These are phyloP conservation scores for Cecropterus lyciades DNA, from an alignment of 1,140 invertebrate genomes.

Conservation along the genomic window DNA sequence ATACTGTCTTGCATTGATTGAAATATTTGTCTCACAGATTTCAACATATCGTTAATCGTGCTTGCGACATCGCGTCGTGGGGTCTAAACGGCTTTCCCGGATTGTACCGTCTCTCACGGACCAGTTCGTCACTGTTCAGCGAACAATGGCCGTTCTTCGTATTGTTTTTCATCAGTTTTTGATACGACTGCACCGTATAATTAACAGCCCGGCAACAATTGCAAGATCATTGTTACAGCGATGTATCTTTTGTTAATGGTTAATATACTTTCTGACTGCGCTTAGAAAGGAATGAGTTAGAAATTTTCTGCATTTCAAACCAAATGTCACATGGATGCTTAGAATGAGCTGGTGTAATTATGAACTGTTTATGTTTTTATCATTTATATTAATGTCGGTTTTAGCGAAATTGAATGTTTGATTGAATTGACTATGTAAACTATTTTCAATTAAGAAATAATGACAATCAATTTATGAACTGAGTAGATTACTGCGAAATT, in stretches of 20 bases:
- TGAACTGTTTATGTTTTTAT: too few species aligned
- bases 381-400: too few species aligned
- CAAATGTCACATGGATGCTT: not conserved
- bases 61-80: slow-evolving; percentile 9
- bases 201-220: slow-evolving; percentile 34
- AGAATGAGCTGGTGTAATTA: too few species aligned
- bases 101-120: slow-evolving; percentile 22
- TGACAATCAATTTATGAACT: too few species aligned
- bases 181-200: slow-evolving; percentile 33
- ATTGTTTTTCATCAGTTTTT: slow-evolving; percentile 38
- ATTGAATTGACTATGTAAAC: too few species aligned
- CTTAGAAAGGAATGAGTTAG: slow-evolving; percentile 2
- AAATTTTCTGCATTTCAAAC: not conserved
- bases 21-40: too few species aligned
- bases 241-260: slow-evolving; percentile 34
- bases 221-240: slow-evolving; percentile 32
- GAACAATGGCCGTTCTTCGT: slow-evolving; percentile 33
- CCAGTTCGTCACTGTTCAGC: slow-evolving; percentile 25
- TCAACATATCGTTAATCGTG: slow-evolving; percentile 3
- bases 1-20: too few species aligned
- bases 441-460: too few species aligned
- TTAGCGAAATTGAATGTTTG: too few species aligned
- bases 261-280: slow-evolving; percentile 26
- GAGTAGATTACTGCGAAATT: too few species aligned
- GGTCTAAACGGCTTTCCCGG: not conserved